Evolutionary conservation across 30 jellyfish, hydroid and myxozoan genomes (phyloP).

Genomic region (Nemopilema nomurai): DNA sequence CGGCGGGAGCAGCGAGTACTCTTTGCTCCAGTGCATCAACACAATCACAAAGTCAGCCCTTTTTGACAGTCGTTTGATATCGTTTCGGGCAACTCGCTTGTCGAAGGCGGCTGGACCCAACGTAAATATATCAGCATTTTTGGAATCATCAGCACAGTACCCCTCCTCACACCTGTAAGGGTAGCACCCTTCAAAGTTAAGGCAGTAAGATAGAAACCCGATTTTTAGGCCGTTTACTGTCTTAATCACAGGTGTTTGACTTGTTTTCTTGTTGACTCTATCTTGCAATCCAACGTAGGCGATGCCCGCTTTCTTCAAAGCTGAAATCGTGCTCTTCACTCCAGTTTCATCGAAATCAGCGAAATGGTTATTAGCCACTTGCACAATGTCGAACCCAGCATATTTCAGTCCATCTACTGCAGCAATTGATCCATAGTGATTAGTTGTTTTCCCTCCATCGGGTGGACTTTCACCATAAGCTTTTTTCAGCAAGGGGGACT

Average conservation of each 20-base stretch:
- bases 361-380: conserved; percentile 77
- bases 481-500: conserved; percentile 24
- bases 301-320: conserved; percentile 48
- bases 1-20: conserved; percentile 71
- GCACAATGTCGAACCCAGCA: conserved; percentile 70
- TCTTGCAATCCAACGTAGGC: conserved; percentile 59
- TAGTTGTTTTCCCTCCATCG: neutral
- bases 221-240: conserved; percentile 73
- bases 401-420: conserved; percentile 69
- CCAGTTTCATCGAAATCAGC: conserved; percentile 72
- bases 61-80: conserved; percentile 25
- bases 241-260: conserved; percentile 71
- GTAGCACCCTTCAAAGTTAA: conserved; percentile 59
- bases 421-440: conserved; percentile 51
- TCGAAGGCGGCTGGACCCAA: conserved; percentile 41
- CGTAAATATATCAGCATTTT: neutral
- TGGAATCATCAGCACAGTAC: neutral
- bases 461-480: neutral
- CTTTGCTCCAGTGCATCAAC: conserved; percentile 90
- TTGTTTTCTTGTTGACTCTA: conserved; percentile 1
- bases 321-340: conserved; percentile 35
- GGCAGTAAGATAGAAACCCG: conserved; percentile 86
- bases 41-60: conserved; percentile 65
- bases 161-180: neutral
- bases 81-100: conserved; percentile 7